Conservation (phyloP, 2,797 vertebrate species). For the Heliangelus exortis region DNA sequence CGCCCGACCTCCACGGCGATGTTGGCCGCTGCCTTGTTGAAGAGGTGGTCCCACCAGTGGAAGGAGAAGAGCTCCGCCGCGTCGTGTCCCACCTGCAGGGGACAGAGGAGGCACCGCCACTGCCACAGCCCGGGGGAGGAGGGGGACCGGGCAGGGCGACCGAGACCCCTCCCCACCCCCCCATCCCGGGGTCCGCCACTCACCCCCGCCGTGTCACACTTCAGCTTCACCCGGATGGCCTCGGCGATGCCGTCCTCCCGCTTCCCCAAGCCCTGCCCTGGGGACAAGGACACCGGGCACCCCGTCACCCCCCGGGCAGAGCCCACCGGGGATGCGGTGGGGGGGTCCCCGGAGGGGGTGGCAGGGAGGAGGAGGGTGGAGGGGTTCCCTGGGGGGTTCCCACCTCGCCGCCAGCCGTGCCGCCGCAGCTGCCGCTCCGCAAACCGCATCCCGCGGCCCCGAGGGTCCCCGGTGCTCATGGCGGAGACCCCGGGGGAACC, state of each 20-base stretch:
- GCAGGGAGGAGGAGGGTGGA: too few species aligned
- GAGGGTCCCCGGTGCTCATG: not conserved
- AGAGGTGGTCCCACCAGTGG: conserved; percentile 97
- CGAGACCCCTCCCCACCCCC: too few species aligned
- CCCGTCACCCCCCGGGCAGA: too few species aligned
- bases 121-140: too few species aligned
- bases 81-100: conserved; percentile 86
- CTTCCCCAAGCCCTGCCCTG: conserved; percentile 91
- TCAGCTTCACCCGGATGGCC: conserved; percentile 90
- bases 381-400: too few species aligned
- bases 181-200: too few species aligned
- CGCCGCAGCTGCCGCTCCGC: not conserved
- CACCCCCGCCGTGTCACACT: conserved; percentile 81
- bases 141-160: too few species aligned
- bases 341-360: not conserved
- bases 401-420: not conserved
- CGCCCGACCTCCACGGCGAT: conserved; percentile 84
- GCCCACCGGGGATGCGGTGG: too few species aligned
- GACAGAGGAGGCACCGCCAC: not conserved
- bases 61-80: conserved; percentile 90
- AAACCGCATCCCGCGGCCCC: not conserved
- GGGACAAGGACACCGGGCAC: not conserved
- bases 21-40: conserved; percentile 89
- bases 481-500: not conserved
- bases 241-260: conserved; percentile 86